Conservation (phyloP, 2,888 invertebrate genomes). For the Ormyrus thymus region DNA sequence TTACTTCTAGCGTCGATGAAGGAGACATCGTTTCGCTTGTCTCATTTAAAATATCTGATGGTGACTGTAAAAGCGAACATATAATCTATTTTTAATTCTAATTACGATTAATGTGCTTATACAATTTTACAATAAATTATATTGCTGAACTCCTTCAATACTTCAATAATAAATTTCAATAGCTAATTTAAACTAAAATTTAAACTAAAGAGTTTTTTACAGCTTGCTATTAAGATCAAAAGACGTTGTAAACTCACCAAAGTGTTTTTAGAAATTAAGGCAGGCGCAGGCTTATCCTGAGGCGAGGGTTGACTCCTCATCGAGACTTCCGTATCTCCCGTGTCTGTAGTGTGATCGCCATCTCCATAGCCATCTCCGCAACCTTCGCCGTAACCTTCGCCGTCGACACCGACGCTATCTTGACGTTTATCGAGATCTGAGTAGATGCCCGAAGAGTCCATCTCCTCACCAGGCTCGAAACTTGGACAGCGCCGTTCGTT, state of each 20-base stretch:
- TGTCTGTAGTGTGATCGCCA: conserved; percentile 80
- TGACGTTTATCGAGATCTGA: conserved; percentile 89
- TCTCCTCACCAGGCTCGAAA: conserved; percentile 81
- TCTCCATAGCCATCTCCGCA: conserved; percentile 67
- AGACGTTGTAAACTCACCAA: conserved; percentile 29
- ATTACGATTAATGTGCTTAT: too few species aligned
- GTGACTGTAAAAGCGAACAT: conserved; percentile 26
- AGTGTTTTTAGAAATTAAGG: conserved; percentile 71
- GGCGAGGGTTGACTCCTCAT: conserved; percentile 76
- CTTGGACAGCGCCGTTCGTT: conserved; percentile 71
- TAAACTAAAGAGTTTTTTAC: background rate
- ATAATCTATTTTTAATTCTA: background rate
- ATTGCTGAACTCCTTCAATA: too few species aligned
- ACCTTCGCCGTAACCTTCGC: conserved; percentile 64
- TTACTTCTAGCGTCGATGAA: conserved; percentile 61
- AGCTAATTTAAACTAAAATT: background rate
- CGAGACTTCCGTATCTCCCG: conserved; percentile 77
- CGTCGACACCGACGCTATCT: conserved; percentile 76
- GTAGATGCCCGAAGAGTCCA: conserved; percentile 93
- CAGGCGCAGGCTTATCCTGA: conserved; percentile 56
- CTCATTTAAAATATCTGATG: conserved; percentile 59
- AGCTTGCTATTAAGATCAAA: background rate
- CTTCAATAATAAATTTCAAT: too few species aligned
- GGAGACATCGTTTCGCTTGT: conserved; percentile 60
- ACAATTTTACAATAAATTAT: too few species aligned